A percentile compares a stretch with the other conserved stretches of the same genome.
phyloP scores from a whole-genome alignment of 2,797 vertebrate species.

The Gallinago nigripennis region DNA sequence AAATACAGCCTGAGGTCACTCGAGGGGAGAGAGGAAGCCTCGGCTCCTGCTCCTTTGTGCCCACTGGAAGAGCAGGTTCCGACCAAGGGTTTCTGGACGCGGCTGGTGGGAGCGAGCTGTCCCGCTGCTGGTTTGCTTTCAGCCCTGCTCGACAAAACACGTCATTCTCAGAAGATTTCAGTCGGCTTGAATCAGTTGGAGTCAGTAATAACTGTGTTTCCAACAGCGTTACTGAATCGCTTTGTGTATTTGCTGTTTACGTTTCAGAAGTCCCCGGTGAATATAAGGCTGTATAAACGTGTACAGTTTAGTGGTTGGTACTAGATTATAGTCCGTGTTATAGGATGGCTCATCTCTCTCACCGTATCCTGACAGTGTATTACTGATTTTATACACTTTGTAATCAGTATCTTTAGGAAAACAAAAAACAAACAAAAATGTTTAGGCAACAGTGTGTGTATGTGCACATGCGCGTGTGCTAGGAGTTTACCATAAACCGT shows the following conservation, averaged over 20 bases:
- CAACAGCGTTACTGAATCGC: background rate
- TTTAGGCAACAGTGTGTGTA: conserved; percentile 63
- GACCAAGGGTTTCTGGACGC: background rate
- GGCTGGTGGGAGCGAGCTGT: background rate
- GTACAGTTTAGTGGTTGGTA: conserved; percentile 64
- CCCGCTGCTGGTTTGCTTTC: background rate
- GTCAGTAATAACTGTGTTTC: background rate
- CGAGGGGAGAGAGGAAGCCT: background rate
- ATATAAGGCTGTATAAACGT: conserved; percentile 55
- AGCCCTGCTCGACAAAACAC: background rate
- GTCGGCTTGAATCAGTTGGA: background rate
- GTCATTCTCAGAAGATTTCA: background rate
- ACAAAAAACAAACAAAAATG: background rate
- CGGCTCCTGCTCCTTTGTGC: rapidly evolving
- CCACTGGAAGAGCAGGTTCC: background rate
- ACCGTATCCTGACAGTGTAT: conserved; percentile 57
- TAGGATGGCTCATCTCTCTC: conserved; percentile 58
- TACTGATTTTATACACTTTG: conserved; percentile 72
- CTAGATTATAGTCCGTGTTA: conserved; percentile 67
- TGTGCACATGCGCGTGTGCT: conserved; percentile 20
- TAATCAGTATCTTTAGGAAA: conserved; percentile 70
- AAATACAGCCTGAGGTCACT: background rate
- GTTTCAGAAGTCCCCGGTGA: conserved; percentile 37
- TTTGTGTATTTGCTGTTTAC: conserved; percentile 51
- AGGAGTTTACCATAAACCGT: conserved; percentile 33